phyloP scores from a whole-genome alignment of 2,113 vertebrate genomes.

The Cyanistes caeruleus region DNA sequence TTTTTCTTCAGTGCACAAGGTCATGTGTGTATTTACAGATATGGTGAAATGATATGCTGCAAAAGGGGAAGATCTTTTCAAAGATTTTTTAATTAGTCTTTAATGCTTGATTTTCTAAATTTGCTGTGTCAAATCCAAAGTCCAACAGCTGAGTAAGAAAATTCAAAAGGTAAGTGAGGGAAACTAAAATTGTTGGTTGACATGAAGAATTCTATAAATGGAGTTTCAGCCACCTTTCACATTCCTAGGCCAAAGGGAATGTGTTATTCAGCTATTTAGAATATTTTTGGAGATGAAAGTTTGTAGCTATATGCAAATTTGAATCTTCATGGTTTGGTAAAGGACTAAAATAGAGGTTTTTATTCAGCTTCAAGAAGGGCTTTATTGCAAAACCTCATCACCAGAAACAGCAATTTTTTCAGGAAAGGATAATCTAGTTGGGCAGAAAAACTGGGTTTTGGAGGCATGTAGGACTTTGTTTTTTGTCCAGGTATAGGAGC shows the following conservation, averaged over 20 bases:
- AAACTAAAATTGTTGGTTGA: background rate
- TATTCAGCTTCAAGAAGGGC: background rate
- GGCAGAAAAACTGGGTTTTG: background rate
- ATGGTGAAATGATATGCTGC: background rate
- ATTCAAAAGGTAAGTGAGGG: background rate
- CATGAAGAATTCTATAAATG: background rate
- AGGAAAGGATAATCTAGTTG: background rate
- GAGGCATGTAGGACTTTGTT: background rate
- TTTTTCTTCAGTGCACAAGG: background rate
- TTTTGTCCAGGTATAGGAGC: background rate
- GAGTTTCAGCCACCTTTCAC: background rate
- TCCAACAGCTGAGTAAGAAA: background rate
- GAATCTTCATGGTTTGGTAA: background rate
- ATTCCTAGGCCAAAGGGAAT: background rate
- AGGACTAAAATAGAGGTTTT: background rate
- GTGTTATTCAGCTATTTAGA: background rate
- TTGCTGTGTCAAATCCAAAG: background rate
- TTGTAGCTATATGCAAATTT: background rate
- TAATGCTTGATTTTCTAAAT: background rate
- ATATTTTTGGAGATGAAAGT: background rate
- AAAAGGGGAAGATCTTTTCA: background rate
- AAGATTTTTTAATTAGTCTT: background rate
- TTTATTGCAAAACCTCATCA: background rate
- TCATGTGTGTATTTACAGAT: background rate
- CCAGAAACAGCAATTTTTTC: background rate